phyloP scores from a whole-genome alignment of 2,113 vertebrate species.

The Salvator merianae region DNA sequence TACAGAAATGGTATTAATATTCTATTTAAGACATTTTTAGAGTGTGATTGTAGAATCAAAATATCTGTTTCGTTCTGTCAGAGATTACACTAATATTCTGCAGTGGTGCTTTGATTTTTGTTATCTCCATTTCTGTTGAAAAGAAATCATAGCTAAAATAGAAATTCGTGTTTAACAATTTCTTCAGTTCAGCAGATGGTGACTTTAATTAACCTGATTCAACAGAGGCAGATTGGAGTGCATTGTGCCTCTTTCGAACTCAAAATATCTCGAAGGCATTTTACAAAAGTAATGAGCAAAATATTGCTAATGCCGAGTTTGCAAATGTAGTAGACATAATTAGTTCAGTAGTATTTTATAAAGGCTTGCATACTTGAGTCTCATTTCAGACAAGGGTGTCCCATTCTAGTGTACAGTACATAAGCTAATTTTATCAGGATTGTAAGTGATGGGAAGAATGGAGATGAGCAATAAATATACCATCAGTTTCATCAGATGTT shows the following conservation, averaged over 20 bases:
- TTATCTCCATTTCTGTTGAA: constrained; percentile 28
- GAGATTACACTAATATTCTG: constrained; percentile 6
- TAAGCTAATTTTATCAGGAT: neutral
- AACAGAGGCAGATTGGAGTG: constrained; percentile 21
- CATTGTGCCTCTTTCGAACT: neutral
- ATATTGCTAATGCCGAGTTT: neutral
- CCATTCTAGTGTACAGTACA: rapidly evolving
- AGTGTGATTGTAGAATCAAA: neutral
- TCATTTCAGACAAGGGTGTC: neutral
- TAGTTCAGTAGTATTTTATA: neutral
- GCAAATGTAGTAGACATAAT: neutral
- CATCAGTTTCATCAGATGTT: neutral
- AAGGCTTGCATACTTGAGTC: neutral
- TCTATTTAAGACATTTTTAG: neutral
- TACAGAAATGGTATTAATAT: neutral
- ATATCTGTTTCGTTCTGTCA: neutral
- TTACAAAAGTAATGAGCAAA: neutral
- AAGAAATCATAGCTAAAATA: constrained; percentile 26
- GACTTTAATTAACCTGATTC: constrained; percentile 25
- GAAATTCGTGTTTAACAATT: constrained; percentile 33
- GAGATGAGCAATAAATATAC: neutral
- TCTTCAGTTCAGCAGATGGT: constrained; percentile 48
- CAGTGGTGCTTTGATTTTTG: constrained; percentile 40
- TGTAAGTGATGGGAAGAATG: neutral
- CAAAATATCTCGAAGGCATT: constrained; percentile 39